Conservation (phyloP, 2,888 invertebrate genomes). For the Dryocosmus kuriphilus region DNA sequence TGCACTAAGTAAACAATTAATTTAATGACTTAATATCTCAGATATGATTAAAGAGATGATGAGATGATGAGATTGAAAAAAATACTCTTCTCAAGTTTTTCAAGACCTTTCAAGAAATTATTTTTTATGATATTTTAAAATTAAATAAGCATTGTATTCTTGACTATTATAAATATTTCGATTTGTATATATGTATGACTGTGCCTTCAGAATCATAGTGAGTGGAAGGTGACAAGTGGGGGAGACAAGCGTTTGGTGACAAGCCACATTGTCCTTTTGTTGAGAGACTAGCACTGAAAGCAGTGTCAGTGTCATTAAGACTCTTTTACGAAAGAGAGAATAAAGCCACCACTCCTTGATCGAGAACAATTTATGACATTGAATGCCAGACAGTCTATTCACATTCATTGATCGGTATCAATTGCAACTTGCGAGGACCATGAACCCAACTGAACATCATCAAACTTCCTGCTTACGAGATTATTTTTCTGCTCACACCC, state of each 20-base stretch:
- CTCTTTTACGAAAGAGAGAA: slow-evolving; percentile 53
- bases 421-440: slow-evolving; percentile 16
- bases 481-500: neutral
- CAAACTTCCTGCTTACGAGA: slow-evolving; percentile 26
- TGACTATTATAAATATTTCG: neutral
- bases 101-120: neutral
- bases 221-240: no score
- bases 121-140: neutral
- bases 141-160: neutral
- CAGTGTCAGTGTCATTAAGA: slow-evolving; percentile 60
- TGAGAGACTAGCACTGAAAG: slow-evolving; percentile 43
- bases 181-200: slow-evolving; percentile 66
- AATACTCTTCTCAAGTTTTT: neutral
- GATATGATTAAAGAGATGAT: no score
- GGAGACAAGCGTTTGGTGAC: slow-evolving; percentile 53
- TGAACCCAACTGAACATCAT: slow-evolving; percentile 12
- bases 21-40: no score
- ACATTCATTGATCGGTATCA: slow-evolving; percentile 20
- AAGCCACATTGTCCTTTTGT: slow-evolving; percentile 55
- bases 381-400: slow-evolving; percentile 24
- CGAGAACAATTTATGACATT: slow-evolving; percentile 34
- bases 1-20: no score
- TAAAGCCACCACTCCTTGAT: slow-evolving; percentile 42
- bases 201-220: slow-evolving; percentile 60
- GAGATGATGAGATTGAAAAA: no score